These are phyloP conservation scores for Fissipunctia ypsillon DNA, from an alignment of 2,888 invertebrate genomes.

Conservation along the genomic window DNA sequence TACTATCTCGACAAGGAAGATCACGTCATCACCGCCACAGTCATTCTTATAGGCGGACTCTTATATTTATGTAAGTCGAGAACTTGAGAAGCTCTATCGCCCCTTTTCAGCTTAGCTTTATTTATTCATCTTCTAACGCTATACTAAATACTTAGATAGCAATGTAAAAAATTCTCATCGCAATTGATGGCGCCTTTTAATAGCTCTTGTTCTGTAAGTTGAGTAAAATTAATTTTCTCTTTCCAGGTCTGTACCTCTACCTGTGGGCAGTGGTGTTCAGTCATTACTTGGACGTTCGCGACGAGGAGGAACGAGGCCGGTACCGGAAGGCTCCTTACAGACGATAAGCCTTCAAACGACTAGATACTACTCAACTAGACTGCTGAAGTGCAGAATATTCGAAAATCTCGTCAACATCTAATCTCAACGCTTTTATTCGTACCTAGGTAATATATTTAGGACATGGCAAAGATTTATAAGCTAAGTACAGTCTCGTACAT, in stretches of 20 bases:
- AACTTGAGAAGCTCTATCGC: not conserved
- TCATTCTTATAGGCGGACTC: conserved; percentile 85
- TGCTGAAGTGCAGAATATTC: conserved; percentile 46
- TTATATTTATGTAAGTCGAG: conserved; percentile 84
- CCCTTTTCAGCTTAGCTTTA: not conserved
- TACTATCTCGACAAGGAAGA: conserved; percentile 92
- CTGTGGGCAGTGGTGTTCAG: conserved; percentile 96
- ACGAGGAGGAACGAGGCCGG: conserved; percentile 93
- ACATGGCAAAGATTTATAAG: conserved; percentile 12
- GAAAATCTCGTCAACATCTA: conserved; percentile 60
- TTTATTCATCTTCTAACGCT: not conserved
- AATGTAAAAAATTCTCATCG: not conserved
- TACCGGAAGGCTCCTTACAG: conserved; percentile 94
- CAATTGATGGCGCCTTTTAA: not conserved
- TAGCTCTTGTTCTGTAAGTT: not conserved
- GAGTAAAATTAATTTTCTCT: not conserved
- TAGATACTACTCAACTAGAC: conserved; percentile 37
- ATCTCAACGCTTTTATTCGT: conserved; percentile 58
- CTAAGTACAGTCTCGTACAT: conserved; percentile 14
- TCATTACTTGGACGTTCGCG: conserved; percentile 93
- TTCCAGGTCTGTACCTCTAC: conserved; percentile 94
- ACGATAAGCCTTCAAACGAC: conserved; percentile 73
- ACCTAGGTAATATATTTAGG: conserved; percentile 16
- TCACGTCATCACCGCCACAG: conserved; percentile 78
- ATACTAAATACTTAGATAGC: no score